These are phyloP conservation scores for Cyprinus carpio DNA, from an alignment of 2,113 vertebrate species.

Conservation along the genomic window DNA sequence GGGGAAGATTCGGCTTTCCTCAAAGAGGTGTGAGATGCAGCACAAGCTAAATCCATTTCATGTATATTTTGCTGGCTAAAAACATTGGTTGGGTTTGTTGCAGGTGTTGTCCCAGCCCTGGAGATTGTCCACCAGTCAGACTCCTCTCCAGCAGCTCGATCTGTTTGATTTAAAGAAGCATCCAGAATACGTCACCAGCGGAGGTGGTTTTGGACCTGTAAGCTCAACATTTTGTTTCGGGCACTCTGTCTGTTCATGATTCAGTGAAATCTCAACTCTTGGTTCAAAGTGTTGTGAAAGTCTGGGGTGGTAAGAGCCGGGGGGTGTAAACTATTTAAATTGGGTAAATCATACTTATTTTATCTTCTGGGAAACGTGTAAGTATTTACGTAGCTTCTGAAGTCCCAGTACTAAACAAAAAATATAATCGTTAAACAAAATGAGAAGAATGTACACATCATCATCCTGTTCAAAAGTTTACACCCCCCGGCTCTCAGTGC, in stretches of 20 bases:
- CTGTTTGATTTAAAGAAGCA: conserved; percentile 84
- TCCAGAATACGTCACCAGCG: conserved; percentile 84
- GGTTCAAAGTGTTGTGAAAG: not conserved
- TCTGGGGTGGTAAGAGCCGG: not conserved
- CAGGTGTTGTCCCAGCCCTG: conserved; percentile 95
- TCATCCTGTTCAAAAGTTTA: too few relatives aligned
- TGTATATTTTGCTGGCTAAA: not conserved
- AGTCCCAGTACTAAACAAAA: too few relatives aligned
- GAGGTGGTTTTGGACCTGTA: conserved; percentile 96
- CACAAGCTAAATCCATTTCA: not conserved
- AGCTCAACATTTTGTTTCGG: conserved; percentile 54
- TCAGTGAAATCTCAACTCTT: not conserved
- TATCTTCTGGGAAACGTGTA: too few relatives aligned
- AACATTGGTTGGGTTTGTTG: not conserved
- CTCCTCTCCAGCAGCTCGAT: conserved; percentile 87
- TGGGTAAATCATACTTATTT: too few relatives aligned
- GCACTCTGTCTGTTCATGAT: conserved; percentile 12
- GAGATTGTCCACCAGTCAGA: conserved; percentile 96
- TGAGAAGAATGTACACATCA: too few relatives aligned
- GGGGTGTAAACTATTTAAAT: too few relatives aligned
- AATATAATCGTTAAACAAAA: too few relatives aligned
- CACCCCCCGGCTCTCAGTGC: too few relatives aligned
- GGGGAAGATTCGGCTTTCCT: conserved; percentile 93
- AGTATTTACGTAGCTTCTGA: too few relatives aligned
- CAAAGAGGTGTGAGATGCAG: conserved; percentile 80